Evolutionary conservation across 2,888 invertebrate genomes (phyloP).

Genomic region (Colostygia pectinataria): DNA sequence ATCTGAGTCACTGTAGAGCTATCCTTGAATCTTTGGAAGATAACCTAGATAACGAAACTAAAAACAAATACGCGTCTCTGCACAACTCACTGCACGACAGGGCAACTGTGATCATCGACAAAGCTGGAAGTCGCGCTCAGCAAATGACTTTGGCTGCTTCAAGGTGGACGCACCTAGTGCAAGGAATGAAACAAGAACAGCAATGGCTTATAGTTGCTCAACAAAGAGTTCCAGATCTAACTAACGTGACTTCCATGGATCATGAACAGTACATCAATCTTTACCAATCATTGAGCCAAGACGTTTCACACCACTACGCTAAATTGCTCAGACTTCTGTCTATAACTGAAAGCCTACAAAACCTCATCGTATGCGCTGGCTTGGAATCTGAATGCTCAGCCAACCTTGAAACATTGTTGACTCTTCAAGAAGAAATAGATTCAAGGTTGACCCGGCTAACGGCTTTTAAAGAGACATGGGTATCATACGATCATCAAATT

Average conservation of each 20-base stretch:
- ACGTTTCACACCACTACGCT: constrained; percentile 91
- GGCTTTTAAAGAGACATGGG: constrained; percentile 91
- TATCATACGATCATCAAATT: constrained; percentile 87
- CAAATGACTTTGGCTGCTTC: constrained; percentile 93
- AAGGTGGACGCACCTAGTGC: constrained; percentile 90
- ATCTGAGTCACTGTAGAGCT: constrained; percentile 92
- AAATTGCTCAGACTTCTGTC: constrained; percentile 88
- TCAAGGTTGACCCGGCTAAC: constrained; percentile 87
- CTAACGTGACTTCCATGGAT: constrained; percentile 91
- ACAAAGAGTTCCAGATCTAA: constrained; percentile 91
- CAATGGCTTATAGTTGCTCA: constrained; percentile 93
- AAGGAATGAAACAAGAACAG: constrained; percentile 91
- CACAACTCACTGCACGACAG: constrained; percentile 90
- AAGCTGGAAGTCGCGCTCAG: constrained; percentile 91
- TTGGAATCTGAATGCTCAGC: constrained; percentile 89
- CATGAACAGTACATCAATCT: constrained; percentile 93
- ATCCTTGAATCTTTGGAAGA: constrained; percentile 93
- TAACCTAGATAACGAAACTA: constrained; percentile 91
- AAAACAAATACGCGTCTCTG: constrained; percentile 86
- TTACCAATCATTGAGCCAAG: constrained; percentile 90
- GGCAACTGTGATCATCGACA: constrained; percentile 89
- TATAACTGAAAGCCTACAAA: constrained; percentile 88
- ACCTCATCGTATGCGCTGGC: constrained; percentile 88
- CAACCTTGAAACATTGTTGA: constrained; percentile 87
- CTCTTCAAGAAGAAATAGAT: constrained; percentile 90